Percentiles rank a stretch among this genome's conserved stretches.
These are phyloP conservation scores for Dryadula phaetusa DNA, from an alignment of 2,888 invertebrate genomes.

Conservation along the genomic window DNA sequence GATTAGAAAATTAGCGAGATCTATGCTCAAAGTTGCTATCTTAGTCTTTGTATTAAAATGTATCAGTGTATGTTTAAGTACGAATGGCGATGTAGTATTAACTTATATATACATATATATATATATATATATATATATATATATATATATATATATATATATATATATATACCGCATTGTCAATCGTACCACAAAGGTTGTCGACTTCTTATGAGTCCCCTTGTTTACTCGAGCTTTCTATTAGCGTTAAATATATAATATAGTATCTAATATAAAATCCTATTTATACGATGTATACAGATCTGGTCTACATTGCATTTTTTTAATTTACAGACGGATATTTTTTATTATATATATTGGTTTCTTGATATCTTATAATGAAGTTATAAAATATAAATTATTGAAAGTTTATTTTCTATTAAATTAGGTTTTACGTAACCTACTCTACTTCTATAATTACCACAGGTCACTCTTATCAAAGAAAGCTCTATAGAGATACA, in stretches of 20 bases:
- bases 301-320: conserved; percentile 10
- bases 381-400: no score
- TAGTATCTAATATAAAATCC: conserved; percentile 46
- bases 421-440: no score
- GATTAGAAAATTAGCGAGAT: conserved; percentile 48
- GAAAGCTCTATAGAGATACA: no score
- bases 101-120: background rate
- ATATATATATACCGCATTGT: conserved; percentile 7
- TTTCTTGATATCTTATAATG: no score
- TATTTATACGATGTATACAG: conserved; percentile 23
- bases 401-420: no score
- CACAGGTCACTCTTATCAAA: no score
- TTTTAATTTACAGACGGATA: conserved; percentile 1
- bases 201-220: conserved; percentile 77
- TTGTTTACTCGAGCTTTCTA: conserved; percentile 81
- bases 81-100: conserved; percentile 42
- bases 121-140: background rate
- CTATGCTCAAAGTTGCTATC: conserved; percentile 67
- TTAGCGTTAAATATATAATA: conserved; percentile 62
- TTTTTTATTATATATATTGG: no score
- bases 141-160: background rate
- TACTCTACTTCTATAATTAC: no score
- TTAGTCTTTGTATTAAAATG: conserved; percentile 45
- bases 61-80: conserved; percentile 42
- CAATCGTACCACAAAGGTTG: conserved; percentile 66